Conservation (phyloP, 92 coral and sea anemone species). For the Hydrozoanthus gracilis region DNA sequence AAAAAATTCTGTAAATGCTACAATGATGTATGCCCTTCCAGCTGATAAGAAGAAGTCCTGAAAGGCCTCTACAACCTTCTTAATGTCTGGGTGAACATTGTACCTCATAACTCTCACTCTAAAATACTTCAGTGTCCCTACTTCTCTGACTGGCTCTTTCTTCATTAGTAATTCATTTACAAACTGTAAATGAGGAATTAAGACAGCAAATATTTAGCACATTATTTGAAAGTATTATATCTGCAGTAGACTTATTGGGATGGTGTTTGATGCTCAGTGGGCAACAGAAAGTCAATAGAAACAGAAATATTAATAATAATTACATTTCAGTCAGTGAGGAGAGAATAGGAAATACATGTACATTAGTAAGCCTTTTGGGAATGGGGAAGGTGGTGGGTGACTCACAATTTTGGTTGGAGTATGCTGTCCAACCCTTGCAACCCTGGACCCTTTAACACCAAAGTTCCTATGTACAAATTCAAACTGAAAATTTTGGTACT, state of each 20-base stretch:
- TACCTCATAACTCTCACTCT: conserved; percentile 40
- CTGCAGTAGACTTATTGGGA: not conserved
- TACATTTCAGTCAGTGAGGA: not conserved
- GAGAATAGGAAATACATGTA: not conserved
- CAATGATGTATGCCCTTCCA: conserved; percentile 47
- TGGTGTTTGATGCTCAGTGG: not conserved
- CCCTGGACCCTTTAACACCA: too few species aligned
- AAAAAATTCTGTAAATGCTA: conserved; percentile 47
- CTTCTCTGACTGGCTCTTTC: conserved; percentile 44
- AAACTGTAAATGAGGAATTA: conserved; percentile 29
- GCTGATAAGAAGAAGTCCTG: conserved; percentile 50
- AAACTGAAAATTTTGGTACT: too few species aligned
- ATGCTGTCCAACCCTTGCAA: not conserved
- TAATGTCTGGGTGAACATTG: conserved; percentile 52
- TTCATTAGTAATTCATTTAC: conserved; percentile 49
- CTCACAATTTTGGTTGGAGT: not conserved
- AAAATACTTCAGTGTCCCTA: conserved; percentile 50
- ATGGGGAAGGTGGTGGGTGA: not conserved
- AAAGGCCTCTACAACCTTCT: conserved; percentile 50
- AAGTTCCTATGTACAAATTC: too few species aligned
- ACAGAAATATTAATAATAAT: not conserved
- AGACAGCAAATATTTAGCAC: not conserved
- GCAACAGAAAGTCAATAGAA: not conserved
- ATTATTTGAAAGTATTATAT: too few species aligned
- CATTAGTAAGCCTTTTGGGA: not conserved